A percentile compares a stretch with the other conserved stretches of the same genome.
Conservation (phyloP, 1,140 invertebrate genomes). For the Drosophila repletoides region DNA sequence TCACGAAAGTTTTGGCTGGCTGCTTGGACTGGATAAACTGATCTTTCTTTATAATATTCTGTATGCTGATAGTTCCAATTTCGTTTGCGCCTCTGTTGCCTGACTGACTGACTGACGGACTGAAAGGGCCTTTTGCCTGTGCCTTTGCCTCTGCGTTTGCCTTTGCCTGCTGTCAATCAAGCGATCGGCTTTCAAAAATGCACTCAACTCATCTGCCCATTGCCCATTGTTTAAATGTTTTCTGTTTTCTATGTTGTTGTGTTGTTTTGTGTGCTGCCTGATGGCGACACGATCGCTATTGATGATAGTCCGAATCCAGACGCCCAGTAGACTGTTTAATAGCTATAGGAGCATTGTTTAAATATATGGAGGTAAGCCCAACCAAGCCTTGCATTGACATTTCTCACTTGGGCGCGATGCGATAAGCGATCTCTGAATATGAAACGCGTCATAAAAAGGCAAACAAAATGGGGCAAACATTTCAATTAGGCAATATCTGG, state of each 20-base stretch:
- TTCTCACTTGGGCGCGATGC: constrained; percentile 53
- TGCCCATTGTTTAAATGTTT: constrained; percentile 30
- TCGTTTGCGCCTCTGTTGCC: constrained; percentile 24
- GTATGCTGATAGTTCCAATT: constrained; percentile 49
- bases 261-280: constrained; percentile 24
- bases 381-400: constrained; percentile 32
- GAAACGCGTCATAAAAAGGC: constrained; percentile 24
- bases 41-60: constrained; percentile 16
- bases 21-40: constrained; percentile 11
- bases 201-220: constrained; percentile 43
- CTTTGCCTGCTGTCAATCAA: constrained; percentile 54
- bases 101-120: neutral
- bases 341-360: constrained; percentile 30
- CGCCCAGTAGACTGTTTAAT: constrained; percentile 19
- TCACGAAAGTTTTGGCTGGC: constrained; percentile 23
- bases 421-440: constrained; percentile 37
- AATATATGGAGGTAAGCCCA: constrained; percentile 17
- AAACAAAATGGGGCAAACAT: constrained; percentile 38
- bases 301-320: constrained; percentile 3
- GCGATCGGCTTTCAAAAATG: constrained; percentile 50
- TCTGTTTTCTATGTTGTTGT: constrained; percentile 19
- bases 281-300: constrained; percentile 23
- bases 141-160: too few relatives aligned
- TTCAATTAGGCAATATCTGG: constrained; percentile 52
- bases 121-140: neutral